Conservation (phyloP, 2,797 vertebrate species). For the Coluber constrictor region DNA sequence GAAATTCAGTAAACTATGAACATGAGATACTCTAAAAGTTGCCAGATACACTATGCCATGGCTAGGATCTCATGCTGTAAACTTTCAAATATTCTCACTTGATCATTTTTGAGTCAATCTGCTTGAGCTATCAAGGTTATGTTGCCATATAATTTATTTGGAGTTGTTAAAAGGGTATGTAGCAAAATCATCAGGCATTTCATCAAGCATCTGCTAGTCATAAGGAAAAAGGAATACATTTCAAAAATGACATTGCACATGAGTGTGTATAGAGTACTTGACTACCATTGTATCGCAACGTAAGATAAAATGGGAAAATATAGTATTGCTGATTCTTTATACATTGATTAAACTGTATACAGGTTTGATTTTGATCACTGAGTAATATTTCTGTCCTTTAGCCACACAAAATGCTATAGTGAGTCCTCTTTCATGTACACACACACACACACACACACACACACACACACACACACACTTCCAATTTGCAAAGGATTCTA, state of each 20-base stretch:
- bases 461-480: too few species aligned
- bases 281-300: neutral
- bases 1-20: neutral
- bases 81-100: neutral
- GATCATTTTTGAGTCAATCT: neutral
- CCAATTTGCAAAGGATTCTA: neutral
- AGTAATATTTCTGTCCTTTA: neutral
- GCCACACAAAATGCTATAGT: neutral
- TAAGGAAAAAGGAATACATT: slow-evolving; percentile 14
- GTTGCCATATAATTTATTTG: slow-evolving; percentile 12
- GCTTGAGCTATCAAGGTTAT: slow-evolving; percentile 8
- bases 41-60: neutral
- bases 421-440: neutral
- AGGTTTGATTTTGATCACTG: neutral
- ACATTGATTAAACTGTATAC: neutral
- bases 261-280: neutral
- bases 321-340: neutral
- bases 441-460: too few species aligned
- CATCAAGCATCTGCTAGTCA: slow-evolving; percentile 28
- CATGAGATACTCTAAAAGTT: neutral
- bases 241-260: slow-evolving; percentile 18
- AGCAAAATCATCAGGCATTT: slow-evolving; percentile 23
- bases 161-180: slow-evolving; percentile 17
- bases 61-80: neutral
- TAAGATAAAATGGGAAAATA: neutral